A percentile compares a stretch with the other conserved stretches of the same genome.
Evolutionary conservation across 2,797 vertebrate genomes (phyloP).

Genomic region (Sebastiscus tertius): DNA sequence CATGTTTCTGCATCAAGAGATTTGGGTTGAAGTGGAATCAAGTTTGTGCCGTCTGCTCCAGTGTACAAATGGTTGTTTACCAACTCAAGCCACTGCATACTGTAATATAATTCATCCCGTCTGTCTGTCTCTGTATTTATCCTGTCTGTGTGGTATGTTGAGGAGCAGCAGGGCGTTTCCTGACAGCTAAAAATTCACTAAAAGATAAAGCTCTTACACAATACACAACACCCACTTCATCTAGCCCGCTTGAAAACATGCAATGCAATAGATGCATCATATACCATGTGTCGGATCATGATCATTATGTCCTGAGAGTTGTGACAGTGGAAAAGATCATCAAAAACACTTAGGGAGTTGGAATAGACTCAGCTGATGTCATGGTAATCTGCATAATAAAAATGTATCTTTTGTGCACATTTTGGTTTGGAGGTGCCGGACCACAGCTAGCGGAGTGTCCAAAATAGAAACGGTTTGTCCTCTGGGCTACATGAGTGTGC

Average conservation of each 20-base stretch:
- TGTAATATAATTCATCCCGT: background rate
- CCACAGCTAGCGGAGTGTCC: background rate
- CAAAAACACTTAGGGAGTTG: background rate
- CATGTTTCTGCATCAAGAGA: conserved; percentile 20
- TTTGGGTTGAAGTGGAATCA: conserved; percentile 17
- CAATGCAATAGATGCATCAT: background rate
- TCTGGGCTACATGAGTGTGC: background rate
- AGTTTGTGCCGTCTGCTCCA: background rate
- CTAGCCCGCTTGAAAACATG: background rate
- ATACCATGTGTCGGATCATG: background rate
- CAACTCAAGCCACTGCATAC: background rate
- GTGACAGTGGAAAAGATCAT: background rate
- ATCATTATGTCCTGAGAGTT: background rate
- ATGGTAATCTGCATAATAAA: background rate
- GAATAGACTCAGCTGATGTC: background rate
- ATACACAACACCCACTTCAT: background rate
- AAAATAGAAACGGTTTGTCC: background rate
- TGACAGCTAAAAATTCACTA: background rate
- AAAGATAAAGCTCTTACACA: background rate
- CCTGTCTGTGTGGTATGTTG: background rate
- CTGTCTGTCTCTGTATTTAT: background rate
- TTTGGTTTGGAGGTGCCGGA: background rate
- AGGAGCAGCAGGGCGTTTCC: conserved; percentile 4
- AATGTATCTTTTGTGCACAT: background rate
- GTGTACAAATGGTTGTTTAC: conserved; percentile 19